These are phyloP conservation scores for Pseudachorutes palmiensis DNA, from an alignment of 1,140 invertebrate species.

Conservation along the genomic window DNA sequence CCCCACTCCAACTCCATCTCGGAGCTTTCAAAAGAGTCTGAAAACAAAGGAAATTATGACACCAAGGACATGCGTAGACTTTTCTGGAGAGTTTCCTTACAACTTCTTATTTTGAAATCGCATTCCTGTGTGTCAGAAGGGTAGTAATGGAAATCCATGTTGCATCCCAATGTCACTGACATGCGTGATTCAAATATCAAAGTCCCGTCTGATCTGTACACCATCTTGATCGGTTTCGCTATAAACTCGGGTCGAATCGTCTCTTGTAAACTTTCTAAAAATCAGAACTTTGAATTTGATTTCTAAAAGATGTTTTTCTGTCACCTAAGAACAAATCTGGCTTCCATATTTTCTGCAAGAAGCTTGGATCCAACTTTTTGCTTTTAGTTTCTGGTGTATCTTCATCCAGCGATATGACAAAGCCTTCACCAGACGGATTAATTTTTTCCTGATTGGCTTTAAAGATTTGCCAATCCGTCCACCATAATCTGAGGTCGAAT, in stretches of 20 bases:
- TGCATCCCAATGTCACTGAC: background rate
- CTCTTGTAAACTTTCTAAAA: slow-evolving; percentile 10
- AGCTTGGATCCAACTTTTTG: background rate
- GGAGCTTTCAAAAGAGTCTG: slow-evolving; percentile 22
- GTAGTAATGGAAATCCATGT: slow-evolving; percentile 5
- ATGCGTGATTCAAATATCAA: slow-evolving; percentile 12
- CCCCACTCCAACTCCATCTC: slow-evolving; percentile 21
- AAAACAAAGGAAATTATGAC: background rate
- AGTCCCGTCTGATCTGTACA: slow-evolving; percentile 10
- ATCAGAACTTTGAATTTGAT: background rate
- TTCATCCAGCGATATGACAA: background rate
- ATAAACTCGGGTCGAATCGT: slow-evolving; percentile 15
- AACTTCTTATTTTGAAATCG: background rate
- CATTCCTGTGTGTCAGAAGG: background rate
- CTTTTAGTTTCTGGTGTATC: background rate
- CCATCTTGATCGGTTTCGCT: slow-evolving; percentile 15
- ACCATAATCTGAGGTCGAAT: background rate
- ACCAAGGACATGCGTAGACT: background rate
- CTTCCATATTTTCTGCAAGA: background rate
- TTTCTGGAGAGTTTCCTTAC: background rate
- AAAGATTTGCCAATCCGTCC: background rate
- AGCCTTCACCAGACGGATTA: background rate
- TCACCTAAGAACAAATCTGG: background rate
- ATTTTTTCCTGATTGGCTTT: background rate
- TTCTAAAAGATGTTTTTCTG: background rate